Conservation (phyloP, 2,797 vertebrate species). For the Onychomys torridus region DNA sequence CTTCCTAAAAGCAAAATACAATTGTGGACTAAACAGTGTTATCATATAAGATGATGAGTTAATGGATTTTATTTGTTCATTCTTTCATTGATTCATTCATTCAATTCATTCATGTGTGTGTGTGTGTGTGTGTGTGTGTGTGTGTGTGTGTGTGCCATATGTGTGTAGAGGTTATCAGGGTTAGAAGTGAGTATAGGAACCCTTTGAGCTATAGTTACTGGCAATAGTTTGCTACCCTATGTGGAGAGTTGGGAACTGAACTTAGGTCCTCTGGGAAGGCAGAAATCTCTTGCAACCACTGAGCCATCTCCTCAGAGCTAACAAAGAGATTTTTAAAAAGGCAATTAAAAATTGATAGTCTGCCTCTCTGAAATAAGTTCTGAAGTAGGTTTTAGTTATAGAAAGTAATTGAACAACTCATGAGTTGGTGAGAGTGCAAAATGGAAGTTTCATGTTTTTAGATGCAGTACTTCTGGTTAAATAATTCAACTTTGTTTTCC, state of each 20-base stretch:
- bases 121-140: neutral
- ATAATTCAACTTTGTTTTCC: constrained; percentile 74
- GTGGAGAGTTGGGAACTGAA: neutral
- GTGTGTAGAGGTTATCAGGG: neutral
- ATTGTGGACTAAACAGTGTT: neutral
- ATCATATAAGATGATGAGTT: neutral
- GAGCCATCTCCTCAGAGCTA: neutral
- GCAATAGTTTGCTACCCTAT: neutral
- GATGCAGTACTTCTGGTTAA: constrained; percentile 70
- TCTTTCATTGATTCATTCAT: no score
- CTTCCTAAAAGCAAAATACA: neutral
- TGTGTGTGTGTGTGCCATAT: neutral
- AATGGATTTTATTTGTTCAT: neutral
- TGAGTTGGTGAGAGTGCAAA: constrained; percentile 17
- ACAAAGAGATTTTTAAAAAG: neutral
- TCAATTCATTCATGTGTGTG: neutral
- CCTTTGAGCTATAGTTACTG: neutral
- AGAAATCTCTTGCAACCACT: neutral
- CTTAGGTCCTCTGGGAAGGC: neutral
- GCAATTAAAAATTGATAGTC: neutral
- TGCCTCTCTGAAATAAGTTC: constrained; percentile 3
- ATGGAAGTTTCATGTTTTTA: constrained; percentile 56
- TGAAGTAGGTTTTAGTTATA: constrained; percentile 22
- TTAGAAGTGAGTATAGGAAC: neutral
- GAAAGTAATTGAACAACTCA: constrained; percentile 6